Percentiles rank a stretch among this genome's conserved stretches.
These are phyloP conservation scores for Lapara coniferarum DNA, from an alignment of 2,888 invertebrate species.

Conservation along the genomic window DNA sequence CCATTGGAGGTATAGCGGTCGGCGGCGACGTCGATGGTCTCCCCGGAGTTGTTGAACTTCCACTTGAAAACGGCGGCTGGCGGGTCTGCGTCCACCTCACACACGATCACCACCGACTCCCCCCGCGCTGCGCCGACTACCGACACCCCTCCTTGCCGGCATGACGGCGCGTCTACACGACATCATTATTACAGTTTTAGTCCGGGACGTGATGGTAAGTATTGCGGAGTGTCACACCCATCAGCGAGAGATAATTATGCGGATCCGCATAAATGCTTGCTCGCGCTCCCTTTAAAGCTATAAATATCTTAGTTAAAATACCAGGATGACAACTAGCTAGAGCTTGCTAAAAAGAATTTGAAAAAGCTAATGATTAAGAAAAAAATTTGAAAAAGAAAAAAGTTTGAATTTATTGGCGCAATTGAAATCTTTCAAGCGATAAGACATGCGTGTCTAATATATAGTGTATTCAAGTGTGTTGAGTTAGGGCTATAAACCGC, in stretches of 20 bases:
- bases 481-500: neutral
- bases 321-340: neutral
- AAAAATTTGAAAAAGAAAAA: neutral
- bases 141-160: conserved; percentile 88
- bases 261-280: no score
- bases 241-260: no score
- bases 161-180: conserved; percentile 91
- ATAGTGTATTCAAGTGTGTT: neutral
- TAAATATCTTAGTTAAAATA: no score
- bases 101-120: conserved; percentile 93
- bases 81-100: conserved; percentile 96
- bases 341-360: no score
- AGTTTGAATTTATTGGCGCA: neutral
- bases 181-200: neutral
- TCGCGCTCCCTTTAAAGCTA: no score
- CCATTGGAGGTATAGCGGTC: conserved; percentile 92
- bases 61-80: conserved; percentile 95
- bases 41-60: conserved; percentile 97
- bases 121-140: conserved; percentile 95
- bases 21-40: conserved; percentile 91
- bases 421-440: no score
- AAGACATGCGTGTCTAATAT: neutral
- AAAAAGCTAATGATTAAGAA: no score
- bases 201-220: neutral
- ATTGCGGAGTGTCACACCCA: neutral